A percentile compares a stretch with the other conserved stretches of the same genome.
phyloP scores from a whole-genome alignment of 2,888 invertebrate genomes.

The Drosophila mettleri region DNA sequence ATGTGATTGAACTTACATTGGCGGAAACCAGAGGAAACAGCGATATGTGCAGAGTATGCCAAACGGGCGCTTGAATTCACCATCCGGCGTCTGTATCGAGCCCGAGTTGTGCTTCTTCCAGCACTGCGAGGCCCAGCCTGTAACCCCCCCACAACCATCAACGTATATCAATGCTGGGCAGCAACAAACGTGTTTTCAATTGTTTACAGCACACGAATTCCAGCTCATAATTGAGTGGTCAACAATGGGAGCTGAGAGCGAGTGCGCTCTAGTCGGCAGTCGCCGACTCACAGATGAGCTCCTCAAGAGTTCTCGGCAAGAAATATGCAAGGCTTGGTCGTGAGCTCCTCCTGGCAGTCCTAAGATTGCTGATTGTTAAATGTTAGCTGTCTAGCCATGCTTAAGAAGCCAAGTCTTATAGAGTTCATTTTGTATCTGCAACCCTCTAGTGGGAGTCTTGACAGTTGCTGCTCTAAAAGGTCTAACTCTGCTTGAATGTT shows the following conservation, averaged over 20 bases:
- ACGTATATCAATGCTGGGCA: slow-evolving; percentile 6
- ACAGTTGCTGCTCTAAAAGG: neutral
- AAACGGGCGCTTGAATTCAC: slow-evolving; percentile 83
- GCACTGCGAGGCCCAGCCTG: slow-evolving; percentile 83
- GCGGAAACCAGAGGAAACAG: slow-evolving; percentile 84
- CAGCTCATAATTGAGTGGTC: slow-evolving; percentile 5
- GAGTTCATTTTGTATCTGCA: neutral
- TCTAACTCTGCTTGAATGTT: neutral
- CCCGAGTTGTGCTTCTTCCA: slow-evolving; percentile 84
- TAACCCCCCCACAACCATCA: slow-evolving; percentile 9
- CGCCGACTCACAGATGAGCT: neutral
- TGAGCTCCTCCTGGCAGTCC: too few relatives aligned
- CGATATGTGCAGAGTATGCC: slow-evolving; percentile 84
- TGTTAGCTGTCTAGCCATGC: neutral
- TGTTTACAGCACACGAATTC: slow-evolving; percentile 6
- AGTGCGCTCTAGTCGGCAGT: neutral
- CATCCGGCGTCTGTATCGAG: slow-evolving; percentile 84
- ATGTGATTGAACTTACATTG: slow-evolving; percentile 80
- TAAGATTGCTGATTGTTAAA: too few relatives aligned
- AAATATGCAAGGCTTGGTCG: neutral
- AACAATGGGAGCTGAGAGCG: neutral
- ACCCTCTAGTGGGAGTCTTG: too few relatives aligned
- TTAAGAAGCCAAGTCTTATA: neutral
- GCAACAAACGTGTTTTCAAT: slow-evolving; percentile 1
- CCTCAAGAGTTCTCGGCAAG: neutral